Conservation (phyloP, 2,888 invertebrate species). For the Cataglyphis albicans region DNA sequence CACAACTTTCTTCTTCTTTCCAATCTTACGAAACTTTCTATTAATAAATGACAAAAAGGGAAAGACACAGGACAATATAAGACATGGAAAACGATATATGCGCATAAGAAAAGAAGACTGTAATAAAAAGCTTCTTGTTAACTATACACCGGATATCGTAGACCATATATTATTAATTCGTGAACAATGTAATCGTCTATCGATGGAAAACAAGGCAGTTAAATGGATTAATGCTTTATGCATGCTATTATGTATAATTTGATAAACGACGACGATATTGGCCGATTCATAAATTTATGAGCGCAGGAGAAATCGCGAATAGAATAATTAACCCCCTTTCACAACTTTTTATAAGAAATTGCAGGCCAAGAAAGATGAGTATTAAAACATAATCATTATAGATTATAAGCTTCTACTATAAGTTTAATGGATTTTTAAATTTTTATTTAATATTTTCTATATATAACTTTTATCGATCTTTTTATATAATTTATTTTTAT, state of each 20-base stretch:
- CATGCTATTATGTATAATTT: slow-evolving; percentile 22
- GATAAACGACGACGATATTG: neutral
- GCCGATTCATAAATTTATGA: slow-evolving; percentile 1
- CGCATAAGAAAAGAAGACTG: slow-evolving; percentile 1
- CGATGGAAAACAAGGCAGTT: slow-evolving; percentile 4
- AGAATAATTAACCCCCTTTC: neutral
- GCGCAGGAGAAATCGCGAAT: slow-evolving; percentile 20
- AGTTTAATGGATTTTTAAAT: neutral
- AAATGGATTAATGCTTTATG: slow-evolving; percentile 12
- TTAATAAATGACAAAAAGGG: neutral
- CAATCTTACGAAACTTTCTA: neutral
- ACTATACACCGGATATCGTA: neutral
- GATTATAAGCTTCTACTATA: neutral
- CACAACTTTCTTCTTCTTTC: neutral
- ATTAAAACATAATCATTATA: neutral
- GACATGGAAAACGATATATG: neutral
- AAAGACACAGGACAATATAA: neutral
- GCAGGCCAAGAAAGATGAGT: neutral
- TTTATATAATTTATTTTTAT: too few species aligned
- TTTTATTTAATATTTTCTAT: neutral
- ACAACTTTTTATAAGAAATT: neutral
- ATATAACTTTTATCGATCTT: too few species aligned
- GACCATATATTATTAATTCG: slow-evolving; percentile 20
- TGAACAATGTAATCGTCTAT: slow-evolving; percentile 12
- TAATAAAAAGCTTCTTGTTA: slow-evolving; percentile 1